Conservation (phyloP, 2,888 invertebrate species). For the Parnassius apollo region DNA sequence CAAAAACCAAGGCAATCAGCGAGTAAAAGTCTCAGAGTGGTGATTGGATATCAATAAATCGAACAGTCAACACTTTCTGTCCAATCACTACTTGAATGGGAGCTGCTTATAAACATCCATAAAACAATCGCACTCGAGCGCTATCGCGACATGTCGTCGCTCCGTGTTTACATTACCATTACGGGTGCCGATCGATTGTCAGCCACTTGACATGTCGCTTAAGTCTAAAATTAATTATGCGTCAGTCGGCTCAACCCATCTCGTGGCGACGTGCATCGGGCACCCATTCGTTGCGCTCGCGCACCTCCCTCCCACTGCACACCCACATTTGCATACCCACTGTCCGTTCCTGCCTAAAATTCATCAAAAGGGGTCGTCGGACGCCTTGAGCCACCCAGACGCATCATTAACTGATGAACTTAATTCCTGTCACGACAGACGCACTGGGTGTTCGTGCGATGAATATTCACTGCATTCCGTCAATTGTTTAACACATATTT, state of each 20-base stretch:
- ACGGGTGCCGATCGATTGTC: slow-evolving; percentile 75
- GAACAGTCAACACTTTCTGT: slow-evolving; percentile 46
- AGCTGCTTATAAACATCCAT: slow-evolving; percentile 58
- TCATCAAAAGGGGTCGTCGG: slow-evolving; percentile 64
- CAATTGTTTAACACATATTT: slow-evolving; percentile 78
- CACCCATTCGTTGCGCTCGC: slow-evolving; percentile 75
- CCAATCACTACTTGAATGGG: slow-evolving; percentile 62
- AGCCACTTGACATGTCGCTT: slow-evolving; percentile 66
- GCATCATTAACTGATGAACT: slow-evolving; percentile 67
- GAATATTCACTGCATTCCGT: slow-evolving; percentile 78
- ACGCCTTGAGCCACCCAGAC: slow-evolving; percentile 72
- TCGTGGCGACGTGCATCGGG: slow-evolving; percentile 60
- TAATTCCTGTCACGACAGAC: slow-evolving; percentile 78
- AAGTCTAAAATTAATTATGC: slow-evolving; percentile 76
- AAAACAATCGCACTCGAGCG: slow-evolving; percentile 54
- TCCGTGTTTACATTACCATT: slow-evolving; percentile 73
- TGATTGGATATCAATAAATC: slow-evolving; percentile 22
- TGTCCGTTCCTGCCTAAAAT: slow-evolving; percentile 64
- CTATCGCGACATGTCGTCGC: slow-evolving; percentile 57
- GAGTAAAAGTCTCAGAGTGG: slow-evolving; percentile 23
- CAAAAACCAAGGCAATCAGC: slow-evolving; percentile 25
- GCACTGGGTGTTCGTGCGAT: slow-evolving; percentile 77
- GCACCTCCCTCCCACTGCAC: slow-evolving; percentile 70
- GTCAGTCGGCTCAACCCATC: slow-evolving; percentile 60
- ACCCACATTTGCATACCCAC: slow-evolving; percentile 73